These are phyloP conservation scores for Labrus mixtus DNA, from an alignment of 2,113 vertebrate species.

Conservation along the genomic window DNA sequence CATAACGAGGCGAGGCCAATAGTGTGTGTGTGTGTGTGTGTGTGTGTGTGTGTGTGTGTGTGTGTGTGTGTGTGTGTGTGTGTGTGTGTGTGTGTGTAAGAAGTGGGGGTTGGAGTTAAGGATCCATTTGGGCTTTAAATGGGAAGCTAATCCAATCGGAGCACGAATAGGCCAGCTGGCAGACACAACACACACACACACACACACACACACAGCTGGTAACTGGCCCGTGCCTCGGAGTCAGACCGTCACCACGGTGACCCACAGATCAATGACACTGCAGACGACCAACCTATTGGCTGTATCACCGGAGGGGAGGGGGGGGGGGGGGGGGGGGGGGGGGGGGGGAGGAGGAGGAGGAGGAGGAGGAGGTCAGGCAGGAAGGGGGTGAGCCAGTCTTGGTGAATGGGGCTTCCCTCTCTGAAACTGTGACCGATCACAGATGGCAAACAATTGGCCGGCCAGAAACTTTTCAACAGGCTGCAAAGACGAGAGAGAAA, in stretches of 20 bases:
- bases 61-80: constrained; percentile 30
- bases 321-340: constrained; percentile 21
- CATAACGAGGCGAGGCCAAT: constrained; percentile 21
- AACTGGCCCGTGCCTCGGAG: constrained; percentile 69
- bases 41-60: constrained; percentile 34
- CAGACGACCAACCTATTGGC: constrained; percentile 65
- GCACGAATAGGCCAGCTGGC: constrained; percentile 80
- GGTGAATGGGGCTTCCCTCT: constrained; percentile 66
- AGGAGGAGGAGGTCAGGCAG: constrained; percentile 11
- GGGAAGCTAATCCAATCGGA: constrained; percentile 82
- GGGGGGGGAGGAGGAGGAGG: not conserved
- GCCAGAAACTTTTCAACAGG: constrained; percentile 59
- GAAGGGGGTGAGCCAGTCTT: constrained; percentile 26
- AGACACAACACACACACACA: constrained; percentile 60
- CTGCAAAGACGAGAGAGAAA: constrained; percentile 40
- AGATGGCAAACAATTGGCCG: constrained; percentile 76
- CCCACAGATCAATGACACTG: constrained; percentile 76
- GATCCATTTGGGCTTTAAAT: constrained; percentile 79
- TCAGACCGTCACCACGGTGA: constrained; percentile 75
- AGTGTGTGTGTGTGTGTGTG: constrained; percentile 6
- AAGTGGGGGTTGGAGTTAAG: constrained; percentile 48
- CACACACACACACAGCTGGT: constrained; percentile 75
- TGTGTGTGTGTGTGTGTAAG: constrained; percentile 25
- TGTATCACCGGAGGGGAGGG: constrained; percentile 6
- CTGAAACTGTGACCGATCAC: constrained; percentile 64